Evolutionary conservation across 2,113 vertebrate genomes (phyloP).

Genomic region (Phycodurus eques): DNA sequence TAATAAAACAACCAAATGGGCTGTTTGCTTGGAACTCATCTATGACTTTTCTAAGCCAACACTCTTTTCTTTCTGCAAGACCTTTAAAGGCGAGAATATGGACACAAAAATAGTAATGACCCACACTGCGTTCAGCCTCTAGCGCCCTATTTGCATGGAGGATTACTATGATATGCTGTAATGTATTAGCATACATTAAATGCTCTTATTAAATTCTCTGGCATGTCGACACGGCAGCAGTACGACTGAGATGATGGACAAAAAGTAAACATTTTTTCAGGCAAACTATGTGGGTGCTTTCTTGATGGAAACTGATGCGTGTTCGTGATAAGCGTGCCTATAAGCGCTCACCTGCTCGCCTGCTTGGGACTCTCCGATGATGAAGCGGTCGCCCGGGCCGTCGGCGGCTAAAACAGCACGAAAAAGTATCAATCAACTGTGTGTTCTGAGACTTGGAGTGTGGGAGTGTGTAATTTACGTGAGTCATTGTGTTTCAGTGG

Average conservation of each 20-base stretch:
- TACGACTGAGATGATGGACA: neutral
- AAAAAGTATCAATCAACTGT: slow-evolving; percentile 26
- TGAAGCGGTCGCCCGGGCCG: slow-evolving; percentile 96
- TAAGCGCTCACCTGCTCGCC: slow-evolving; percentile 87
- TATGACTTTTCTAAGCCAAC: too few relatives aligned
- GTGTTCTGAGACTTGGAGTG: slow-evolving; percentile 5
- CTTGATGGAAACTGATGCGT: neutral
- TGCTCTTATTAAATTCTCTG: too few relatives aligned
- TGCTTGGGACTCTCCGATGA: slow-evolving; percentile 98
- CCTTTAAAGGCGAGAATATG: too few relatives aligned
- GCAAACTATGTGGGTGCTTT: slow-evolving; percentile 12
- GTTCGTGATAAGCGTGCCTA: neutral
- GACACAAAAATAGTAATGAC: too few relatives aligned
- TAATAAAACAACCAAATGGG: too few relatives aligned
- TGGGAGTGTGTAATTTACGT: slow-evolving; percentile 26
- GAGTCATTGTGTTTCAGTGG: slow-evolving; percentile 34
- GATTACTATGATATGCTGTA: too few relatives aligned
- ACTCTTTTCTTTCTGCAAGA: too few relatives aligned
- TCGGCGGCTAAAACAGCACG: slow-evolving; percentile 85
- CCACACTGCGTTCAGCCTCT: too few relatives aligned
- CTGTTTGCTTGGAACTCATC: too few relatives aligned
- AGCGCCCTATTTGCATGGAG: too few relatives aligned
- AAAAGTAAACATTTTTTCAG: slow-evolving; percentile 15
- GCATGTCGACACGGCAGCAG: too few relatives aligned
- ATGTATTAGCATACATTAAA: too few relatives aligned